Evolutionary conservation across 2,888 invertebrate genomes (phyloP).

Genomic region (Noctua janthina): DNA sequence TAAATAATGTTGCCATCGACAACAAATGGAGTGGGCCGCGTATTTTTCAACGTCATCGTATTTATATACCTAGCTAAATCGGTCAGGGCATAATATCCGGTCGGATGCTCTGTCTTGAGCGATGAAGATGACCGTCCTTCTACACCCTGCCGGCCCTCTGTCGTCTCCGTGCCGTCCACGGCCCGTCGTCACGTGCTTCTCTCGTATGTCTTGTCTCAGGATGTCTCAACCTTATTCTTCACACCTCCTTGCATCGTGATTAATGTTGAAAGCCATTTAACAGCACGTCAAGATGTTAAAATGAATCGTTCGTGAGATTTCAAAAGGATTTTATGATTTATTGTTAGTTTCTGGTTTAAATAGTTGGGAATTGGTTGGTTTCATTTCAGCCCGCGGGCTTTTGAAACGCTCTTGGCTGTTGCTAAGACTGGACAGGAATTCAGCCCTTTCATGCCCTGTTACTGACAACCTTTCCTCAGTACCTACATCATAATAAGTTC

Average conservation of each 20-base stretch:
- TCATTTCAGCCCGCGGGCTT: neutral
- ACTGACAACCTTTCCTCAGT: neutral
- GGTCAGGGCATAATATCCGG: slow-evolving; percentile 69
- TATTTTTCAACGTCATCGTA: slow-evolving; percentile 62
- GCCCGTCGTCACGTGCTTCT: slow-evolving; percentile 63
- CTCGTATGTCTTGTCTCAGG: slow-evolving; percentile 68
- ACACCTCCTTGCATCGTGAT: slow-evolving; percentile 66
- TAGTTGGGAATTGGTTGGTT: slow-evolving; percentile 8
- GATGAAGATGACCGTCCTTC: slow-evolving; percentile 74
- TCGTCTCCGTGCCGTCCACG: slow-evolving; percentile 63
- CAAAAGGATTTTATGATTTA: slow-evolving; percentile 43
- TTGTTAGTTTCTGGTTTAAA: slow-evolving; percentile 43
- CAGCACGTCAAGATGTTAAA: slow-evolving; percentile 54
- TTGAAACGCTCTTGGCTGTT: neutral
- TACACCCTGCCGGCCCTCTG: slow-evolving; percentile 65
- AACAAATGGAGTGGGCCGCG: slow-evolving; percentile 31
- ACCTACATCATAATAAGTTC: slow-evolving; percentile 9
- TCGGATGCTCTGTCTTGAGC: slow-evolving; percentile 73
- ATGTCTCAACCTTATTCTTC: slow-evolving; percentile 61
- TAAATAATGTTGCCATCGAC: slow-evolving; percentile 39
- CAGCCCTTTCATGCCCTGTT: neutral
- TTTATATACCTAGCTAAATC: slow-evolving; percentile 62
- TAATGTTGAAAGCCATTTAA: slow-evolving; percentile 63
- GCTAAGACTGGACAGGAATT: neutral
- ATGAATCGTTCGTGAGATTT: slow-evolving; percentile 43